Evolutionary conservation across 2,797 vertebrate species (phyloP), one percentile per base, ranked within the genome.

Genomic region (Picus viridis): DNA sequence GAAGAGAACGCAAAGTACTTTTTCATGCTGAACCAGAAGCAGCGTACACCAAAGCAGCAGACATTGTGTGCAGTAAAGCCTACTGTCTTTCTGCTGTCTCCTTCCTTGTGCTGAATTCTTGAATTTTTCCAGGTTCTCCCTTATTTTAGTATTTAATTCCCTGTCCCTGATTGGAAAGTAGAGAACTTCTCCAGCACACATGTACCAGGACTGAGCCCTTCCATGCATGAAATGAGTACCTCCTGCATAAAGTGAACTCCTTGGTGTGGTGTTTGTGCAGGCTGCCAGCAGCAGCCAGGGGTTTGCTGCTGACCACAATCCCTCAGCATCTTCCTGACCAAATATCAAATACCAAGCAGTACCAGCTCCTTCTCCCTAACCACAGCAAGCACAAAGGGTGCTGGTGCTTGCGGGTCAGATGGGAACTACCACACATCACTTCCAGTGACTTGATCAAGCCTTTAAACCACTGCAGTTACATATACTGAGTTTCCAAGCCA

Each of bases 251-350:
- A 58, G 43, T 2, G 13, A 23, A 49, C 19, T 16, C 17, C 0
- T 23, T 0, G 1, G 69, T 12, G 29, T 57, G n/a, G 79, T 0
- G 1, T 34, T 39, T 0, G 1, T 58, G 59, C 70, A 12, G 54
- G 9, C 39, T 12, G n/a, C 67, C 64, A 26, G 78, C 58, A 67
- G 81, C 49, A 32, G 15, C 6, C 69, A 4, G 67, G 64, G 8
- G 16, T 17, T 24, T 29, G 47, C 63, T 72, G 61, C 58, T 30
- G 29, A 54, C 1, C 2, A 6, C 2, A 1, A 68, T 7, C 63
- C 57, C 76, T 3, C 1, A 14, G 7, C 10, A 0, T 15, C 20
- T 22, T 62, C 69, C 62, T 9, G 24, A 56, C 6, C 16, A 45
- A 64, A 62, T 0, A 13, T 29, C 6, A 7, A 43, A 36, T 2